Evolutionary conservation across 2,888 invertebrate species (phyloP), one percentile per base, ranked within the genome.

Genomic region (Cheilosia soror): DNA sequence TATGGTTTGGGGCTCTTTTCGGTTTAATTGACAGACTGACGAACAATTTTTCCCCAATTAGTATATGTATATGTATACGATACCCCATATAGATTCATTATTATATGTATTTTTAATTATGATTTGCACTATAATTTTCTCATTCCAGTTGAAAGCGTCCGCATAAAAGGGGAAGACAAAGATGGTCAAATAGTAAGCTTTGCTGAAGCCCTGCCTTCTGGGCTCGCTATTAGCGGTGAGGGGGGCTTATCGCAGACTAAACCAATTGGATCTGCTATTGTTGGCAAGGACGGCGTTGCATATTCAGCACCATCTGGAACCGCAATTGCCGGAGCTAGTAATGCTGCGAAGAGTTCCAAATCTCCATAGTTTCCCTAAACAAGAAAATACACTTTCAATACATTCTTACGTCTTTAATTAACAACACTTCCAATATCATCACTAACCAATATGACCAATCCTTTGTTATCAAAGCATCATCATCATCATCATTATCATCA

Each of bases 271-370:
- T 93, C 93, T 11, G 93, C 94, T 2, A 89, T 93, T 27, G 93
- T 92, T 25, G 93, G 93, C 33, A 91, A 92, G 72, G 92, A 92
- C 75, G 93, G 93, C 15, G 87, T 93, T 62, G 93, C 93, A 0
- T 90, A 93, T 15, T 92, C 93, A 0, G 93, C 93, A 81, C 94
- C 94, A 27, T 90, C 91, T 60, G 93, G 93, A 20, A 93, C 93
- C 20, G 93, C 94, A 1, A 92, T 93, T 33, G 93, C 93, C 15
- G 93, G 88, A 37, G 66, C 78, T 0, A 68, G 42, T 66, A 62
- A 49, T 57, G 31, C 11, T 25, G 57, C 49, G 49, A 53, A 77
- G 31, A 40, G 5, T 6, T 31, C 37, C 40, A 57, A 69, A 51
- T 62, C 68, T 11, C 15, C 42, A 47, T 57, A 78, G 57, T 75